phyloP scores from a whole-genome alignment of 2,888 invertebrate species.

The Diarsia brunnea region DNA sequence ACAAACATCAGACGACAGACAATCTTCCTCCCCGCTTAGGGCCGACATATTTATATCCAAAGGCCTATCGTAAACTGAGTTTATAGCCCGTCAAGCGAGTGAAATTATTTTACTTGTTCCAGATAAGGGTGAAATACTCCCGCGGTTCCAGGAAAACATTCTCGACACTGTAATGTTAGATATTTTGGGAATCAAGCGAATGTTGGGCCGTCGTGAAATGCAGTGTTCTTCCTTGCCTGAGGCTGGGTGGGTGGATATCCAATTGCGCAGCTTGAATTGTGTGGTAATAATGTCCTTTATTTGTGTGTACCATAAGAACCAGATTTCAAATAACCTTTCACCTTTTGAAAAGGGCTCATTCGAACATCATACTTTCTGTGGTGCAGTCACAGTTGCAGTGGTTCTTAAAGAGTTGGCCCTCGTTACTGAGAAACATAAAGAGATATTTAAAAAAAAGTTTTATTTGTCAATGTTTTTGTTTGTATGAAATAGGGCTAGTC shows the following conservation, averaged over 20 bases:
- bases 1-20: conserved; percentile 40
- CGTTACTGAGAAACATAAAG: too few relatives aligned
- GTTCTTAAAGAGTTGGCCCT: too few relatives aligned
- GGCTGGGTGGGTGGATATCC: neutral
- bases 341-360: neutral
- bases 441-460: too few relatives aligned
- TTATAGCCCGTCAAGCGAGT: conserved; percentile 66
- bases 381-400: too few relatives aligned
- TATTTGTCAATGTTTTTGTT: too few relatives aligned
- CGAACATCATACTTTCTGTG: neutral
- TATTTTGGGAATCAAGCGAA: conserved; percentile 46
- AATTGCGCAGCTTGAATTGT: conserved; percentile 2
- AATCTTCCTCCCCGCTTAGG: conserved; percentile 34
- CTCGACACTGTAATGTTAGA: conserved; percentile 29
- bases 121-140: conserved; percentile 62
- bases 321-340: neutral
- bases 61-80: conserved; percentile 67
- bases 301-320: neutral
- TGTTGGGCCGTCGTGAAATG: conserved; percentile 40
- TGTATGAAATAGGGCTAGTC: too few relatives aligned
- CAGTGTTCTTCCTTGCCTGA: neutral
- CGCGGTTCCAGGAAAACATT: conserved; percentile 53
- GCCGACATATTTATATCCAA: conserved; percentile 60
- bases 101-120: conserved; percentile 70
- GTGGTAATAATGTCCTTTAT: neutral